These are phyloP conservation scores for Eulemur macaco DNA, from an alignment of 2,113 vertebrate species.

Conservation along the genomic window DNA sequence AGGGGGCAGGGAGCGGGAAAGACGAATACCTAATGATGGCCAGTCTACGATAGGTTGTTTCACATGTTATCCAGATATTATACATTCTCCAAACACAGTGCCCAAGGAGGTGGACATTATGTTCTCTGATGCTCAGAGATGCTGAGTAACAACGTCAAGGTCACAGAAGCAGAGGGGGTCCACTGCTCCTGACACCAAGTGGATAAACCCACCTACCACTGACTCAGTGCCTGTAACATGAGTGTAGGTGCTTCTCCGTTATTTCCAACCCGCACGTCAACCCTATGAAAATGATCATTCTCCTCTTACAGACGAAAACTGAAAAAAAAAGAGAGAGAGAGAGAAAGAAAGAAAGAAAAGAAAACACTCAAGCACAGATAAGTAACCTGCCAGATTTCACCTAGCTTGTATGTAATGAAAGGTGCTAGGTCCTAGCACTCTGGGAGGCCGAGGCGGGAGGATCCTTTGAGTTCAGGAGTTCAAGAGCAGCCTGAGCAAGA, in stretches of 20 bases:
- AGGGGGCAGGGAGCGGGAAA: not conserved
- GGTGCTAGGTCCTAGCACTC: not conserved
- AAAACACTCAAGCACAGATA: not conserved
- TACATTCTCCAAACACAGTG: not conserved
- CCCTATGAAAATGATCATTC: constrained; percentile 38
- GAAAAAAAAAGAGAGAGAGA: not conserved
- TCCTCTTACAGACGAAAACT: constrained; percentile 1
- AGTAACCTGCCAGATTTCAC: not conserved
- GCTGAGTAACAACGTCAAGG: not conserved
- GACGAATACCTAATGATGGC: not conserved
- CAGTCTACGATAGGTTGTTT: not conserved
- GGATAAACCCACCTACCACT: not conserved
- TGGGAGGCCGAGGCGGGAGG: too few relatives aligned
- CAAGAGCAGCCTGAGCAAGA: too few relatives aligned
- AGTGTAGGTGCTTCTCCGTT: not conserved
- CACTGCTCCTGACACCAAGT: not conserved
- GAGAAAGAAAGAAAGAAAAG: not conserved
- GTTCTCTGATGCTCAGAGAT: not conserved
- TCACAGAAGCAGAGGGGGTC: not conserved
- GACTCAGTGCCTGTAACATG: not conserved
- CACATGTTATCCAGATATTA: not conserved
- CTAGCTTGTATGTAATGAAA: not conserved
- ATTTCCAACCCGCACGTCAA: not conserved
- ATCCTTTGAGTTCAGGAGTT: too few relatives aligned
- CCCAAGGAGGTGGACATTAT: not conserved